phyloP scores from a whole-genome alignment of 2,888 invertebrate genomes.

The Steinernema hermaphroditum region DNA sequence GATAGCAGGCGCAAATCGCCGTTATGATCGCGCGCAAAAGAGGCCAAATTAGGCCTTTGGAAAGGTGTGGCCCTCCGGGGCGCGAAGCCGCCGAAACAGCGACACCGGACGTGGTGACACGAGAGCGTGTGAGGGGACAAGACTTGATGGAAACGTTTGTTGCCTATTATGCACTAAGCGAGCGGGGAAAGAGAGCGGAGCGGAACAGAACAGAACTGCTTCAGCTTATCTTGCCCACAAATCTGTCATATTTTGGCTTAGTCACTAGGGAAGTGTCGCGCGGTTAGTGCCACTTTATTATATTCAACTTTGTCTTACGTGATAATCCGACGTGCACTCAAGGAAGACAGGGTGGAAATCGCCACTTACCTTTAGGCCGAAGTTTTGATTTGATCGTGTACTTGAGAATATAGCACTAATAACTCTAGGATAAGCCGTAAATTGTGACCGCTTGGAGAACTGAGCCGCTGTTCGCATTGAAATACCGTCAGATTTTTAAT shows the following conservation, averaged over 20 bases:
- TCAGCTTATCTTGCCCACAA: slow-evolving; percentile 25
- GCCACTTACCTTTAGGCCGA: not conserved
- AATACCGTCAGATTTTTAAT: slow-evolving; percentile 28
- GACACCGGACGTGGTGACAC: slow-evolving; percentile 28
- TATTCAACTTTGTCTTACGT: not conserved
- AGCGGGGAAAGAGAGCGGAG: slow-evolving; percentile 12
- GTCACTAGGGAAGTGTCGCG: slow-evolving; percentile 29
- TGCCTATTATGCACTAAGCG: slow-evolving; percentile 26
- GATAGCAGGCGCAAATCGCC: not conserved
- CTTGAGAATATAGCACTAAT: slow-evolving; percentile 15
- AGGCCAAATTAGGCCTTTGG: not conserved
- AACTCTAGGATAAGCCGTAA: not conserved
- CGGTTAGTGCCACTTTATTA: slow-evolving; percentile 12
- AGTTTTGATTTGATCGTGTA: not conserved
- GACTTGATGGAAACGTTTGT: slow-evolving; percentile 22
- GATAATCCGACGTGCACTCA: no score
- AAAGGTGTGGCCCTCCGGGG: slow-evolving; percentile 9
- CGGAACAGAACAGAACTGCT: not conserved
- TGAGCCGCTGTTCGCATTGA: slow-evolving; percentile 25
- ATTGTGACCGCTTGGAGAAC: slow-evolving; percentile 1
- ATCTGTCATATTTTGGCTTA: slow-evolving; percentile 29
- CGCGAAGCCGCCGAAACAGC: slow-evolving; percentile 1
- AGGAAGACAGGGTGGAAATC: no score
- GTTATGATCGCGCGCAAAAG: not conserved
- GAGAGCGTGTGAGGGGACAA: not conserved